These are phyloP conservation scores for Thumatha senex DNA, from an alignment of 2,888 invertebrate species.

Conservation along the genomic window DNA sequence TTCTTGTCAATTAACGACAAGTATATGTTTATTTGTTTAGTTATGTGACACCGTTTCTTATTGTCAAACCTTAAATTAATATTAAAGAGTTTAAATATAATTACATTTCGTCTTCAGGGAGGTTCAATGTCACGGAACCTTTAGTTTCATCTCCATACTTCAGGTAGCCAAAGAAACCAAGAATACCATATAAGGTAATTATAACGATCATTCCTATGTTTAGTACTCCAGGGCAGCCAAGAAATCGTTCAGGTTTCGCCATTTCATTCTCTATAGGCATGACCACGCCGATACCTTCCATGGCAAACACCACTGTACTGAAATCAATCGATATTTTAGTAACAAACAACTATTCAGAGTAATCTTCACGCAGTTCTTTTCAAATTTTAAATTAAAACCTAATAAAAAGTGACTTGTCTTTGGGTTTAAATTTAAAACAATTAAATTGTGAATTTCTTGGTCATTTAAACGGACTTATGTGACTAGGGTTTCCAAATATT, in stretches of 20 bases:
- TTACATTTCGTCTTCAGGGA: constrained; percentile 87
- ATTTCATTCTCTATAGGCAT: constrained; percentile 97
- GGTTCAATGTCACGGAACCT: constrained; percentile 92
- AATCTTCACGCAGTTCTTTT: too few relatives aligned
- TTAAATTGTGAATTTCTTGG: too few relatives aligned
- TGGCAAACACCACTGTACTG: constrained; percentile 97
- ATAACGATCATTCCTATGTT: constrained; percentile 94
- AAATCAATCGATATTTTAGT: background rate
- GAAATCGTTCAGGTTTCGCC: constrained; percentile 90
- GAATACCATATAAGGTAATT: constrained; percentile 88
- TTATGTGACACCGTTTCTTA: too few relatives aligned
- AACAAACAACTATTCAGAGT: background rate
- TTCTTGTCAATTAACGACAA: too few relatives aligned
- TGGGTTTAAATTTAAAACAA: too few relatives aligned
- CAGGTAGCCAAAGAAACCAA: constrained; percentile 96
- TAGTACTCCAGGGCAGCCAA: constrained; percentile 92
- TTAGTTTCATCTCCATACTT: constrained; percentile 89
- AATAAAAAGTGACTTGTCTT: too few relatives aligned
- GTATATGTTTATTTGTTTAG: too few relatives aligned
- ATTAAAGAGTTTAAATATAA: constrained; percentile 44
- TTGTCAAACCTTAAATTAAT: too few relatives aligned
- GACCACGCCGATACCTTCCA: constrained; percentile 97
- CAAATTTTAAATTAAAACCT: too few relatives aligned
- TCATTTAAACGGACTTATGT: too few relatives aligned
- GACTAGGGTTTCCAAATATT: too few relatives aligned